Conservation (phyloP, 2,888 invertebrate species). For the Drosophila pseudotakahashii region DNA sequence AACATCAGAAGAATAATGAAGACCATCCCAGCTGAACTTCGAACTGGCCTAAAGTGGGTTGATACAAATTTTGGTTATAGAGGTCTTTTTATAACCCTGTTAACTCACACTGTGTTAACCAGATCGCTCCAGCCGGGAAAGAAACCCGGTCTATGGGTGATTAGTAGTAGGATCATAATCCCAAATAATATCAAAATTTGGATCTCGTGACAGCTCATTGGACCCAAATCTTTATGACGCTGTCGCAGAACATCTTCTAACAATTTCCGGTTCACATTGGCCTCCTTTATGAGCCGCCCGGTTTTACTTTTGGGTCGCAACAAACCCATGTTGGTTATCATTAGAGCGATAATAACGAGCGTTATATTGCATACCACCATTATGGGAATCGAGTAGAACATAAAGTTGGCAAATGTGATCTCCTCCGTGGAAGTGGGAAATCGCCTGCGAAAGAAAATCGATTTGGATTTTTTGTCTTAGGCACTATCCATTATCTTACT, state of each 20-base stretch:
- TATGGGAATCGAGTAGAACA: constrained; percentile 68
- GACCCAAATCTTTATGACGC: constrained; percentile 88
- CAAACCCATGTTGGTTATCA: constrained; percentile 75
- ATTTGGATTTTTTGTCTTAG: background rate
- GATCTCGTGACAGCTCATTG: constrained; percentile 90
- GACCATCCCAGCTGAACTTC: constrained; percentile 88
- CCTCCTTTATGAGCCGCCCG: constrained; percentile 68
- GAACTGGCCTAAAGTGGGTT: constrained; percentile 53
- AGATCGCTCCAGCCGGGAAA: constrained; percentile 91
- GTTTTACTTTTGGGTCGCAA: constrained; percentile 63
- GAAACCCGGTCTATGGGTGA: constrained; percentile 93
- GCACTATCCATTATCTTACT: constrained; percentile 76
- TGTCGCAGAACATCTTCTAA: constrained; percentile 85
- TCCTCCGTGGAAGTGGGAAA: constrained; percentile 66
- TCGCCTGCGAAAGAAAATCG: constrained; percentile 51
- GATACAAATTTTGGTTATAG: background rate
- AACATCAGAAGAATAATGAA: constrained; percentile 92
- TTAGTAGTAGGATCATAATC: constrained; percentile 91
- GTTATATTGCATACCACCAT: constrained; percentile 42
- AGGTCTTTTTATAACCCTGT: background rate
- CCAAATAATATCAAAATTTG: constrained; percentile 89
- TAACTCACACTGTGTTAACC: constrained; percentile 51
- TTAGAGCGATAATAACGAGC: constrained; percentile 47
- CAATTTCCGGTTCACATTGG: constrained; percentile 86
- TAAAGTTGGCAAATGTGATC: constrained; percentile 70